Base-by-base conservation (phyloP, 2,113 vertebrate genomes). In the Varanus komodoensis region DNA sequence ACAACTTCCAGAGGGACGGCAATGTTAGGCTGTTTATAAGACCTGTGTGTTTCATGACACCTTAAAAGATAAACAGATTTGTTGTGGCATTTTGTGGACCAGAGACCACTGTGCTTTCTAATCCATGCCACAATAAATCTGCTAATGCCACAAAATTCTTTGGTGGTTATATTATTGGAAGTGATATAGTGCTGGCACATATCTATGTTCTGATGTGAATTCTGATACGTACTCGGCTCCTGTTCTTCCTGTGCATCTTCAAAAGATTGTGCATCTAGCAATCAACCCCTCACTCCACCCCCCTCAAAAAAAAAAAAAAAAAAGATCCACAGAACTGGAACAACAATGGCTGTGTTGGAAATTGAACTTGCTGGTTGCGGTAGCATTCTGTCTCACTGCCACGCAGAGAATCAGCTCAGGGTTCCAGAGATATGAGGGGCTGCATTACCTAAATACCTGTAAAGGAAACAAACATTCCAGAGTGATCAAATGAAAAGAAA, bases 401-500 rank as follows among this genome's bases (percentile, higher is more conserved):
- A 17, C 34, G 67, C 74, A 89, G 81, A 57, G 89, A 88, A 88
- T 50, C 78, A 88, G 1, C 80, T 3, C 6, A 71, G 1, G 23
- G 19, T 25, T 87, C 88, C 73, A 2, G 27, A 69, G 34, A 11
- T 6, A 54, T 74, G 61, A 52, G 4, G 32, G 44, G 57, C 54
- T 15, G 82, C 19, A 9, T 8, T 69, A 6, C 77, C 48, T 25
- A 7, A 82, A 88, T 48, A 23, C 29, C 44, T 52, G 77, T 67
- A 9, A 50, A 34, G 67, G 77, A 82, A 78, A 77, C 88, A 3
- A 38, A 69, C 73, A 87, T 25, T 79, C 87, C 29, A 12, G 48
- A 57, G 86, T 75, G 82, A 79, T 89, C 89, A n/a, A 91, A 92
- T 38, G 92, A 73, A 90, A 85, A 44, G 73, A 74, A 4, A 23